Evolutionary conservation across 2,888 invertebrate genomes (phyloP).

Genomic region (Drosophila peninsularis): DNA sequence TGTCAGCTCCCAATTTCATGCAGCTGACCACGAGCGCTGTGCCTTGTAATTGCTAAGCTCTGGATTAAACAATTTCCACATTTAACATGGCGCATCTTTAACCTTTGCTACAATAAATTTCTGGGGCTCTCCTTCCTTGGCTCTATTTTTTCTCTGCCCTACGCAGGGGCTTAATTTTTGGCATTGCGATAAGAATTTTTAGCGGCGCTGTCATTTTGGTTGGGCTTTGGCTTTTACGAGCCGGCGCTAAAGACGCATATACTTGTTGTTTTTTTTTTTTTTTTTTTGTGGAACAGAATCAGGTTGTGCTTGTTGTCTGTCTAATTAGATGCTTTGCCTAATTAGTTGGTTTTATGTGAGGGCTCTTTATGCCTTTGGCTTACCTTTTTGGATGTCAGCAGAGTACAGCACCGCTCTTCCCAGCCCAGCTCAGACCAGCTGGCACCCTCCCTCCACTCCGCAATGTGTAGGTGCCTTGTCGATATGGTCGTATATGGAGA

Average conservation of each 20-base stretch:
- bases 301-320: conserved; percentile 40
- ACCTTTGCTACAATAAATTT: conserved; percentile 75
- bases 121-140: conserved; percentile 17
- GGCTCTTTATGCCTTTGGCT: conserved; percentile 74
- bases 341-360: conserved; percentile 77
- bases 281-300: neutral
- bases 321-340: conserved; percentile 77
- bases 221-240: conserved; percentile 75
- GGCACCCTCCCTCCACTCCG: neutral
- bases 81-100: conserved; percentile 80
- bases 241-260: conserved; percentile 75
- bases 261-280: conserved; percentile 24
- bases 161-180: conserved; percentile 52
- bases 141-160: neutral
- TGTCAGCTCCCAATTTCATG: conserved; percentile 74
- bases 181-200: conserved; percentile 73
- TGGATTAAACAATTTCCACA: conserved; percentile 80
- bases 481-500: conserved; percentile 60
- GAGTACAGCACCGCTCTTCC: neutral
- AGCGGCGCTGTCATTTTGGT: conserved; percentile 75
- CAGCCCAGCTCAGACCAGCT: neutral
- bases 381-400: conserved; percentile 60
- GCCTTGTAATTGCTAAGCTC: conserved; percentile 72
- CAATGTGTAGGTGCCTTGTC: conserved; percentile 38
- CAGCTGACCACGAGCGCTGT: conserved; percentile 70